phyloP scores from a whole-genome alignment of 2,113 vertebrate genomes.

The Phrynosoma platyrhinos region DNA sequence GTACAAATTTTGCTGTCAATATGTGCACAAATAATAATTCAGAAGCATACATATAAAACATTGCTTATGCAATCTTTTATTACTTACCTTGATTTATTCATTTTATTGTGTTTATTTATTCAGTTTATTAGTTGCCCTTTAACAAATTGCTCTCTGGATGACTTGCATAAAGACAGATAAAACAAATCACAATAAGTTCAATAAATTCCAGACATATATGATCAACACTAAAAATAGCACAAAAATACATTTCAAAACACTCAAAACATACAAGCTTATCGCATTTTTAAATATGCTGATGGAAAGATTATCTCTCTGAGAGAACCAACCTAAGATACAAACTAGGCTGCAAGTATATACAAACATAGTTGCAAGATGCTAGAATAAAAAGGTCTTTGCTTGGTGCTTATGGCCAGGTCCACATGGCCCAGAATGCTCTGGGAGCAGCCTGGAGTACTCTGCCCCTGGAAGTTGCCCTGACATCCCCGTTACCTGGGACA shows the following conservation, averaged over 20 bases:
- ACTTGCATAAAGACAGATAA: background rate
- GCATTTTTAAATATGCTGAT: too few species aligned
- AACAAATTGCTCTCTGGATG: background rate
- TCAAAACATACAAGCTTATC: too few species aligned
- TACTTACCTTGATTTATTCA: background rate
- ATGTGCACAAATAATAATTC: background rate
- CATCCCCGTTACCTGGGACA: too few species aligned
- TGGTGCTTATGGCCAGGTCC: background rate
- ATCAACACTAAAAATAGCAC: background rate
- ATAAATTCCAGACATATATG: background rate
- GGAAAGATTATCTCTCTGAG: too few species aligned
- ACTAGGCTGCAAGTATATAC: background rate
- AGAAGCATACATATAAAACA: constrained; percentile 9
- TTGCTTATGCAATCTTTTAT: background rate
- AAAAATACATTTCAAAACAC: background rate
- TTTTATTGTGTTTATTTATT: background rate
- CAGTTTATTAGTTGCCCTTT: background rate
- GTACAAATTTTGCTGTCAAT: background rate
- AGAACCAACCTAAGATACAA: background rate
- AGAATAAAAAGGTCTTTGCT: background rate
- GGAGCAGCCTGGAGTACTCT: too few species aligned
- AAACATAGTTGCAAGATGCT: background rate
- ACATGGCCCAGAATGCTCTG: too few species aligned
- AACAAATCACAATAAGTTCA: background rate
- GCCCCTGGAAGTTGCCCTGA: too few species aligned